These are phyloP conservation scores for Ypsolopha sequella DNA, from an alignment of 2,888 invertebrate genomes.

Conservation along the genomic window DNA sequence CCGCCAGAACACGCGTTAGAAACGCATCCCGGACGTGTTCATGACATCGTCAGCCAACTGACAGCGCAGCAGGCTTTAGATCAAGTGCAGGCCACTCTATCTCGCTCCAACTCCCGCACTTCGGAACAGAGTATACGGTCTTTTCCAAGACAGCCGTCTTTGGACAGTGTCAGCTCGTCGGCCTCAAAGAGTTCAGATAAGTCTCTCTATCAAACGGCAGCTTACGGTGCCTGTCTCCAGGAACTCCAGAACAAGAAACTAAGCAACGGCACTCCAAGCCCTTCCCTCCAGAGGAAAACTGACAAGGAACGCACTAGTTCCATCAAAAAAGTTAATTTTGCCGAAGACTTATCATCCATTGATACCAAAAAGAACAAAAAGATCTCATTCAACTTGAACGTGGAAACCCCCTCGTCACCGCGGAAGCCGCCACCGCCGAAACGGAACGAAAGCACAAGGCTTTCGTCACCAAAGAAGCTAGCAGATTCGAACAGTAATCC, in stretches of 20 bases:
- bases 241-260: slow-evolving; percentile 69
- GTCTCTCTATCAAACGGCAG: slow-evolving; percentile 35
- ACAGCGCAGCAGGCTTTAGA: slow-evolving; percentile 37
- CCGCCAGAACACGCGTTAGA: slow-evolving; percentile 70
- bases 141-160: slow-evolving; percentile 63
- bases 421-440: slow-evolving; percentile 81
- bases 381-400: slow-evolving; percentile 73
- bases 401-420: slow-evolving; percentile 69
- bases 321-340: slow-evolving; percentile 72
- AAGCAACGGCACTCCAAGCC: slow-evolving; percentile 33
- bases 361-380: slow-evolving; percentile 73
- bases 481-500: slow-evolving; percentile 80
- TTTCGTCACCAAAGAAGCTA: slow-evolving; percentile 83
- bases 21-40: slow-evolving; percentile 42
- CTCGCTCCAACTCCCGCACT: slow-evolving; percentile 42
- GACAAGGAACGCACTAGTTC: slow-evolving; percentile 58
- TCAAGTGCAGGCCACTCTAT: slow-evolving; percentile 37
- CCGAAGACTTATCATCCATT: slow-evolving; percentile 64
- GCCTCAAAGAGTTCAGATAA: slow-evolving; percentile 39
- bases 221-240: slow-evolving; percentile 65
- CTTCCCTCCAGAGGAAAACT: slow-evolving; percentile 38
- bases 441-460: slow-evolving; percentile 79
- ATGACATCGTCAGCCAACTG: slow-evolving; percentile 52
- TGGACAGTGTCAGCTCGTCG: slow-evolving; percentile 67
- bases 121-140: slow-evolving; percentile 25